Percentiles rank a stretch among this genome's conserved stretches.
Evolutionary conservation across 2,113 vertebrate genomes (phyloP).

Genomic region (Casuarius casuarius): DNA sequence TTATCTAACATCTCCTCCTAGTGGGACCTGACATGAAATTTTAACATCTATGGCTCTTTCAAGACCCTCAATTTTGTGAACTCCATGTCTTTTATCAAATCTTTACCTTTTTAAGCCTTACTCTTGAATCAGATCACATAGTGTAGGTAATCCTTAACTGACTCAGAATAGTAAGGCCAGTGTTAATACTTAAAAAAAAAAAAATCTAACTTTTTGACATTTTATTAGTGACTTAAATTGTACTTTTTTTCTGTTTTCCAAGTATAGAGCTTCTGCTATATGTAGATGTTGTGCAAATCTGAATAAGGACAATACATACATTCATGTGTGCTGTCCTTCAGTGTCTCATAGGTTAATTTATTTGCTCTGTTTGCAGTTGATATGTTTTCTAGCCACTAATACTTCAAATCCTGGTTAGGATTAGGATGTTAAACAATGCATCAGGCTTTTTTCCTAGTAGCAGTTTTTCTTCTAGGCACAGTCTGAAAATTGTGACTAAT

Average conservation of each 20-base stretch:
- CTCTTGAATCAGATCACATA: background rate
- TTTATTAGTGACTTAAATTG: background rate
- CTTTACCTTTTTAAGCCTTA: background rate
- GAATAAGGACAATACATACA: background rate
- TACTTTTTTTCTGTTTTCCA: background rate
- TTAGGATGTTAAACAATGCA: background rate
- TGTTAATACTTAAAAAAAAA: background rate
- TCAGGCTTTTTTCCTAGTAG: background rate
- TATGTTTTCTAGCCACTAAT: background rate
- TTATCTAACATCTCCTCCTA: background rate
- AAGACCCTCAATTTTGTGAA: accelerated
- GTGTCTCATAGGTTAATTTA: background rate
- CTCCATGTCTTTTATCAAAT: accelerated
- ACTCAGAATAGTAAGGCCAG: background rate
- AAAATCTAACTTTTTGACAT: accelerated
- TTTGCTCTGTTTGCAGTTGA: background rate
- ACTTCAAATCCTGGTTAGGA: background rate
- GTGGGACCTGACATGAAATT: background rate
- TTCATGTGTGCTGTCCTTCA: background rate
- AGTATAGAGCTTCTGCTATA: background rate
- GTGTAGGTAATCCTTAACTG: background rate
- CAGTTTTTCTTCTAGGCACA: slow-evolving; percentile 13
- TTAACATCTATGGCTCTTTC: background rate
- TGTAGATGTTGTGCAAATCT: background rate
- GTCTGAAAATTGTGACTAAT: background rate